phyloP scores from a whole-genome alignment of 1,140 invertebrate genomes.

The Nylanderia fulva region DNA sequence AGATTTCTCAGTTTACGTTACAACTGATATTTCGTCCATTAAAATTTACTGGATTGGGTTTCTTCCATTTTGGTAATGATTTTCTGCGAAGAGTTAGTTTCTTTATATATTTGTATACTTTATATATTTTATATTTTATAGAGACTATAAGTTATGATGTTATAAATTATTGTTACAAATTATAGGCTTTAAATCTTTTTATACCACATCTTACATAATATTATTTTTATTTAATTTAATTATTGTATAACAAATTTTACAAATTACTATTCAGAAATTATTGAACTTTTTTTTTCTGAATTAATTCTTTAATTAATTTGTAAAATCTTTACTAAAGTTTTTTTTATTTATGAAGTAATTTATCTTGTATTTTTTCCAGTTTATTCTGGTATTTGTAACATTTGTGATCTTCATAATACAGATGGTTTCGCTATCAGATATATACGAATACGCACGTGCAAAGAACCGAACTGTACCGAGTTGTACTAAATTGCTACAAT shows the following conservation, averaged over 20 bases:
- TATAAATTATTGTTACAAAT: not conserved
- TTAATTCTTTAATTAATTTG: not conserved
- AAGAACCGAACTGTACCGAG: too few relatives aligned
- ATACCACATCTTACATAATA: not conserved
- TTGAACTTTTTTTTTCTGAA: not conserved
- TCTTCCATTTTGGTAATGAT: constrained; percentile 1
- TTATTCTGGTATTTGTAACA: not conserved
- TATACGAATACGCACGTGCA: too few relatives aligned
- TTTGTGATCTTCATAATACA: constrained; percentile 8
- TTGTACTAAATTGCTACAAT: too few relatives aligned
- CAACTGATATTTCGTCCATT: not conserved
- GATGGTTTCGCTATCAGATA: not conserved
- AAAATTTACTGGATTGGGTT: constrained; percentile 16
- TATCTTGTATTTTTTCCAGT: not conserved
- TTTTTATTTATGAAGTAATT: not conserved
- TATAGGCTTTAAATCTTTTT: not conserved
- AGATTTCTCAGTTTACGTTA: constrained; percentile 25
- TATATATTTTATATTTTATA: not conserved
- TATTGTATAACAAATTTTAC: too few relatives aligned
- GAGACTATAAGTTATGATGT: not conserved
- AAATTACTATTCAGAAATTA: not conserved
- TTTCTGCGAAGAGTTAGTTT: not conserved
- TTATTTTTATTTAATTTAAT: not conserved
- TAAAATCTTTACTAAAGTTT: not conserved
- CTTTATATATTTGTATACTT: not conserved